phyloP scores from a whole-genome alignment of 1,140 invertebrate genomes.

The Dinothrombium tinctorium region DNA sequence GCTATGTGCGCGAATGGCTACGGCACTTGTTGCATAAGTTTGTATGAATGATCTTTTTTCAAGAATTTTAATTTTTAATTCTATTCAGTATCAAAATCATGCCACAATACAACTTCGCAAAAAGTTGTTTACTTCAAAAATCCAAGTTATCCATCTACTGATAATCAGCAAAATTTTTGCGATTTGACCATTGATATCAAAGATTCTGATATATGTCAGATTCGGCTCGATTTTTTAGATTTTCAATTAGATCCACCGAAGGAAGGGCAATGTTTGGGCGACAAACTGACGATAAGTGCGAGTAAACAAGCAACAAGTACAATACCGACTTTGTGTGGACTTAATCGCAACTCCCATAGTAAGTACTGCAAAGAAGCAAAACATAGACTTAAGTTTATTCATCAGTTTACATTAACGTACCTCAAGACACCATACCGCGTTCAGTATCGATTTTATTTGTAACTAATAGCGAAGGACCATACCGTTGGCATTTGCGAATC shows the following conservation, averaged over 20 bases:
- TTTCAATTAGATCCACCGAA: constrained; percentile 35
- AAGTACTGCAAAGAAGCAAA: too few relatives aligned
- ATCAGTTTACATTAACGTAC: constrained; percentile 10
- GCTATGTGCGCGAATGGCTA: constrained; percentile 17
- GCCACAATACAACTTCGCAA: constrained; percentile 11
- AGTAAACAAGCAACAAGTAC: constrained; percentile 23
- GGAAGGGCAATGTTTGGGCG: constrained; percentile 36
- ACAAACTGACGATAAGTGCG: constrained; percentile 36
- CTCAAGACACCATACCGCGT: constrained; percentile 3
- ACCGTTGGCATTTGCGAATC: constrained; percentile 11
- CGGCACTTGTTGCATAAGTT: constrained; percentile 19
- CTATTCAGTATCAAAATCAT: constrained; percentile 10
- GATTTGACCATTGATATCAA: constrained; percentile 33
- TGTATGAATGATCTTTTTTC: not conserved
- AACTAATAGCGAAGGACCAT: constrained; percentile 9
- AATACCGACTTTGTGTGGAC: constrained; percentile 44
- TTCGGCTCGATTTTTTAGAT: constrained; percentile 30
- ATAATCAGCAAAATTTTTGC: constrained; percentile 24
- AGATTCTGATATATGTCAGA: constrained; percentile 31
- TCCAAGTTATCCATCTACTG: constrained; percentile 14
- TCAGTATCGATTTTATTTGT: constrained; percentile 10
- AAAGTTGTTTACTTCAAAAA: constrained; percentile 14
- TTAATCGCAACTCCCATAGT: constrained; percentile 58
- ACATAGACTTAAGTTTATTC: too few relatives aligned
- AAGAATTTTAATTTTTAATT: not conserved